Base-by-base conservation (phyloP, 1,140 invertebrate species). In the Drosophila punjabiensis region DNA sequence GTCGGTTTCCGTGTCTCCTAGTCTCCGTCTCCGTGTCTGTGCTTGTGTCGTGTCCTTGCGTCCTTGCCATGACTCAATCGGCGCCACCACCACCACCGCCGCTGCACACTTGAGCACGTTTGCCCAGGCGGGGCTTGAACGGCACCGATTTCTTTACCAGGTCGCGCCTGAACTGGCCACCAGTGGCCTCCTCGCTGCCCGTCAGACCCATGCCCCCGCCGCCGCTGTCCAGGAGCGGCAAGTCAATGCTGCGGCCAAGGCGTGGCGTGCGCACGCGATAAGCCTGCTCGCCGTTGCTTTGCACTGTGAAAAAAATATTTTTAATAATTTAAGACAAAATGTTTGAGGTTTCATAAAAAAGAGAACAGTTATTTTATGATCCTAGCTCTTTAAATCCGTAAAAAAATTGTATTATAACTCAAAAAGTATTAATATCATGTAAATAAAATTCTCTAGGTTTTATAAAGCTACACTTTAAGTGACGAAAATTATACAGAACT, bases 241-340 rank as follows among this genome's bases (percentile, higher is more conserved):
- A 90, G 89, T 90, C 91, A 90, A 92, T 92, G 87, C 91, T 92
- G 67, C 91, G 91, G 37, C 91, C 91, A 69, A 92, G 91, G 73
- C 91, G 91, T 78, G 91, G 91, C 67, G 91, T 92, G 52, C 83
- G 86, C 87, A 85, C 79, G 89, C 89, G 84, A 89, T 84, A 88
- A 56, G 90, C 60, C 30, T 83, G 90, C 55, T 92, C 90, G 33
- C 76, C 79, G 41, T 43, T 92, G 68, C 69, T 90, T 64, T 92
- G 90, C 71, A 92, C 90, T 92, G 70, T 28, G 13, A 5, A 41
- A 52, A 50, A 48, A 30, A 32, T 53, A n/a, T 11, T 18, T 53
- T 18, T 2, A 48, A 14, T 24, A 20, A 47, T 3, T 13, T 20
- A 8, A 28, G 7, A 28, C 7, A 9, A 5, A 0, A 16, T 16